phyloP scores from a whole-genome alignment of 2,888 invertebrate genomes.

The Harpagoxenus sublaevis region DNA sequence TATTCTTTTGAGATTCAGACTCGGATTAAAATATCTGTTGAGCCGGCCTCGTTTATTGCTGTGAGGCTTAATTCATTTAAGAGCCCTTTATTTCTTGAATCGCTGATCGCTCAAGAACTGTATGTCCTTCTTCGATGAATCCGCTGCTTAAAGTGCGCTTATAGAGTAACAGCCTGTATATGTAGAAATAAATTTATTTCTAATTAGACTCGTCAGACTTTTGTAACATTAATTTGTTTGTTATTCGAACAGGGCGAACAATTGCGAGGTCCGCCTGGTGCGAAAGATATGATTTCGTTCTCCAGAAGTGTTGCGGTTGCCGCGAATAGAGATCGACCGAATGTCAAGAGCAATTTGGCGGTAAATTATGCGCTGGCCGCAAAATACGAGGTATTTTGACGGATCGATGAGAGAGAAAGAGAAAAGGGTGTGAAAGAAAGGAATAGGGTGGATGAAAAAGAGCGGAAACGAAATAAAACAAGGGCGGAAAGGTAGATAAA shows the following conservation, averaged over 20 bases:
- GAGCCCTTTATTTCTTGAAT: not conserved
- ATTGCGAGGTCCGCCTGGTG: not conserved
- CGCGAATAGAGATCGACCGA: constrained; percentile 46
- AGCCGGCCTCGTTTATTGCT: not conserved
- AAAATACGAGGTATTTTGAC: not conserved
- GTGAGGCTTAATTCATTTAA: not conserved
- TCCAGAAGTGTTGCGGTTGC: constrained; percentile 3
- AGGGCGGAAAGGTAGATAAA: too few species aligned
- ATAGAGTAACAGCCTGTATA: not conserved
- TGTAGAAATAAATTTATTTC: not conserved
- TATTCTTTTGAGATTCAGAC: not conserved
- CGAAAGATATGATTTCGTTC: not conserved
- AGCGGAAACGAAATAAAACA: not conserved
- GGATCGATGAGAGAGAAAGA: constrained; percentile 8
- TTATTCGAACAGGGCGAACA: not conserved
- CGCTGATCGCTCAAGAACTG: not conserved
- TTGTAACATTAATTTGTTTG: not conserved
- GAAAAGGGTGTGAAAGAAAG: not conserved
- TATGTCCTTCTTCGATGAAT: not conserved
- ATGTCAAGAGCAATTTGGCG: constrained; percentile 57
- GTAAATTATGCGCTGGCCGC: constrained; percentile 50
- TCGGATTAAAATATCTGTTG: not conserved
- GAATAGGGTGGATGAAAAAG: not conserved
- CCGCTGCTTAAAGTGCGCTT: not conserved
- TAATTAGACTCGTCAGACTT: not conserved